These are phyloP conservation scores for Trichogramma evanescens DNA, from an alignment of 2,888 invertebrate species.

Conservation along the genomic window DNA sequence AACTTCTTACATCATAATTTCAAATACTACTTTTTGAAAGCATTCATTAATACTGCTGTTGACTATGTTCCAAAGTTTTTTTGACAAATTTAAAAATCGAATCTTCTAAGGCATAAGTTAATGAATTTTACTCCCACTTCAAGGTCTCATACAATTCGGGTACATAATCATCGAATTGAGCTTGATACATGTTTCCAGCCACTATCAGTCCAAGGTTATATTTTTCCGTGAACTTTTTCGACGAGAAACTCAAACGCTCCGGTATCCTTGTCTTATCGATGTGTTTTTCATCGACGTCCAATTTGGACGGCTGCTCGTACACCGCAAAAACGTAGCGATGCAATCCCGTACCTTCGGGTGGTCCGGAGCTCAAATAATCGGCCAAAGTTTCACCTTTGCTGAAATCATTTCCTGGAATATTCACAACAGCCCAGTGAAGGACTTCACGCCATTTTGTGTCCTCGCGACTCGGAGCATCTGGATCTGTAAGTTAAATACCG, in stretches of 20 bases:
- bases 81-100: too few relatives aligned
- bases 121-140: too few relatives aligned
- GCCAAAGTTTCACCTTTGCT: slow-evolving; percentile 42
- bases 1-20: too few relatives aligned
- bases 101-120: too few relatives aligned
- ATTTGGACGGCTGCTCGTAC: slow-evolving; percentile 41
- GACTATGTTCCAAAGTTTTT: background rate
- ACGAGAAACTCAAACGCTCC: slow-evolving; percentile 54
- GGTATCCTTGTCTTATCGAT: slow-evolving; percentile 40
- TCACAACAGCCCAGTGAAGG: slow-evolving; percentile 44
- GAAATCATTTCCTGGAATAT: slow-evolving; percentile 42
- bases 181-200: slow-evolving; percentile 55
- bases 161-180: slow-evolving; percentile 58
- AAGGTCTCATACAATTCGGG: slow-evolving; percentile 25
- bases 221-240: slow-evolving; percentile 54
- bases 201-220: slow-evolving; percentile 55
- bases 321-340: slow-evolving; percentile 43
- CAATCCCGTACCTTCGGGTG: slow-evolving; percentile 35
- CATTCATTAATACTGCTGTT: slow-evolving; percentile 1
- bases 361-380: slow-evolving; percentile 43
- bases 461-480: slow-evolving; percentile 37
- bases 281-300: slow-evolving; percentile 39
- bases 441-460: slow-evolving; percentile 37
- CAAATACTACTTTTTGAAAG: too few relatives aligned
- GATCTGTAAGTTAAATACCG: slow-evolving; percentile 29